phyloP scores from a whole-genome alignment of 2,888 invertebrate species.

The Orthosia incerta region DNA sequence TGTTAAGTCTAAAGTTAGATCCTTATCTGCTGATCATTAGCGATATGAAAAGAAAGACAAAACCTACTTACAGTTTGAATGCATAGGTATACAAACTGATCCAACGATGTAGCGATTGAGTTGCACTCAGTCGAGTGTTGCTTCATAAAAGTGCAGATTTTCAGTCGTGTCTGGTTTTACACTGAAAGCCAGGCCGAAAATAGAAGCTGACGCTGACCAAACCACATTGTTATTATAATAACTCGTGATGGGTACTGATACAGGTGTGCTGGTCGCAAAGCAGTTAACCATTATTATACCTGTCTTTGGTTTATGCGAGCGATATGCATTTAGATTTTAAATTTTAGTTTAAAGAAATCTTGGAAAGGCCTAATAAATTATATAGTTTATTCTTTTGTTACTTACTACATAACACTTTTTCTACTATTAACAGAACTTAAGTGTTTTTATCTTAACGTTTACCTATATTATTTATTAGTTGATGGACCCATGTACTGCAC shows the following conservation, averaged over 20 bases:
- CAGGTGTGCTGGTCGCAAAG: conserved; percentile 1
- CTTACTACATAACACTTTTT: not conserved
- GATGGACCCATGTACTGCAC: no score
- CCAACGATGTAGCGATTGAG: not conserved
- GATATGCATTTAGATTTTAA: no score
- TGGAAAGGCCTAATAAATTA: not conserved
- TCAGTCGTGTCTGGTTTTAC: conserved; percentile 17
- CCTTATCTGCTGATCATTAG: not conserved
- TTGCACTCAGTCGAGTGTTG: not conserved
- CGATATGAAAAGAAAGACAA: not conserved
- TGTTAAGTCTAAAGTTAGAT: not conserved
- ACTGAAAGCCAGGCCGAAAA: conserved; percentile 35
- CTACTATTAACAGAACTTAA: not conserved
- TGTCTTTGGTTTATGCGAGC: not conserved
- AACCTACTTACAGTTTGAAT: not conserved
- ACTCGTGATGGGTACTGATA: conserved; percentile 12
- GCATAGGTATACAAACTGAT: not conserved
- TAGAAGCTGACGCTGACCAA: conserved; percentile 24
- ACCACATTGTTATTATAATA: conserved; percentile 18
- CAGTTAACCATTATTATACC: not conserved
- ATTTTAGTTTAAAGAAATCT: no score
- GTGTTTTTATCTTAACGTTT: not conserved
- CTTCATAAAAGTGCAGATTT: not conserved
- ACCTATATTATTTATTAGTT: not conserved
- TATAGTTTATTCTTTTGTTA: not conserved